Percentiles rank a stretch among this genome's conserved stretches.
Evolutionary conservation across 2,113 vertebrate species (phyloP).

Genomic region (Upupa epops): DNA sequence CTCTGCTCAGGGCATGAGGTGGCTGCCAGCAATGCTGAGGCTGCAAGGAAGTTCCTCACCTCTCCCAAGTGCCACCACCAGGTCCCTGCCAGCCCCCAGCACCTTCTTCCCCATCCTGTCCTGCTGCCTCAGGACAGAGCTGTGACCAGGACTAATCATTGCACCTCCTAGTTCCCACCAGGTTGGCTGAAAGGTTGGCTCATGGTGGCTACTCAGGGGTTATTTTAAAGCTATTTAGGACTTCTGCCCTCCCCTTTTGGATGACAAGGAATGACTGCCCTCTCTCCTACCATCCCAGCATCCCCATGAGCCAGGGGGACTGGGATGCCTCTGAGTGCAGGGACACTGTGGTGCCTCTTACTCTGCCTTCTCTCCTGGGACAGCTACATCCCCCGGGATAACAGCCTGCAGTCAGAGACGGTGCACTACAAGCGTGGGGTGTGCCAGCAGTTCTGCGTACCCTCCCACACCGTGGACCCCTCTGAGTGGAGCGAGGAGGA

Average conservation of each 20-base stretch:
- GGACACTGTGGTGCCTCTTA: not conserved
- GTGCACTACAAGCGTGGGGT: constrained; percentile 93
- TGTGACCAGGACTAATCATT: not conserved
- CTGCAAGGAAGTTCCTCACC: not conserved
- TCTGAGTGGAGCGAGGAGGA: constrained; percentile 95
- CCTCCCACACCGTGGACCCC: constrained; percentile 93
- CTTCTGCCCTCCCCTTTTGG: not conserved
- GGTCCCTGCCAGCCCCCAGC: not conserved
- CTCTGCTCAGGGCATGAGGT: not conserved
- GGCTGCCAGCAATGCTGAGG: not conserved
- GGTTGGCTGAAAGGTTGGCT: not conserved
- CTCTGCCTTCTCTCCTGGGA: not conserved
- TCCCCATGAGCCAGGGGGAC: rapidly evolving
- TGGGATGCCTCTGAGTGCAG: not conserved
- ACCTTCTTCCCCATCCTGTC: not conserved
- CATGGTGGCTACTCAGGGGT: not conserved
- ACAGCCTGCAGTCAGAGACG: constrained; percentile 91
- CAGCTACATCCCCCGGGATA: constrained; percentile 93
- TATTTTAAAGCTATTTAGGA: not conserved
- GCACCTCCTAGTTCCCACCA: not conserved
- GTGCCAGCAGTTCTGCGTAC: constrained; percentile 96
- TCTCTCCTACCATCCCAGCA: not conserved
- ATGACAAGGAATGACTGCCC: not conserved
- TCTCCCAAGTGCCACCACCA: not conserved
- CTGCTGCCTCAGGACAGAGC: not conserved